Evolutionary conservation across 1,140 invertebrate genomes (phyloP).

Genomic region (Eupeodes corollae): DNA sequence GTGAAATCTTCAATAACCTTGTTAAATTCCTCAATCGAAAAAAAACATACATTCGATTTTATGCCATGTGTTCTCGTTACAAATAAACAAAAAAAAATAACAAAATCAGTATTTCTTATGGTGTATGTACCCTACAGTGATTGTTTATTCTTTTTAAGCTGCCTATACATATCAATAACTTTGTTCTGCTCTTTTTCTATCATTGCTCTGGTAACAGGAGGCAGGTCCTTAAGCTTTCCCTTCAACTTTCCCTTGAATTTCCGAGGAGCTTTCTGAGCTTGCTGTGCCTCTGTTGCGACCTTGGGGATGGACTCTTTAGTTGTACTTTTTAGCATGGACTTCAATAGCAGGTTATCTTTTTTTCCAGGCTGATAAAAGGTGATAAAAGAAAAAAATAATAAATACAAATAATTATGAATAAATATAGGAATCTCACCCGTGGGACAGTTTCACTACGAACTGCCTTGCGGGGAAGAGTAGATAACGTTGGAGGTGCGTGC

Average conservation of each 20-base stretch:
- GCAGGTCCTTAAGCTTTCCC: constrained; percentile 48
- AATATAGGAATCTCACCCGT: constrained; percentile 34
- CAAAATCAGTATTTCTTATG: background rate
- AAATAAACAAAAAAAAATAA: too few relatives aligned
- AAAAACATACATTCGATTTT: too few relatives aligned
- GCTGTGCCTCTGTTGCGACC: constrained; percentile 5
- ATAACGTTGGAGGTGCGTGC: constrained; percentile 48
- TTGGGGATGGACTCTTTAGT: background rate
- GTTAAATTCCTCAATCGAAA: too few relatives aligned
- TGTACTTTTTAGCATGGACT: constrained; percentile 19
- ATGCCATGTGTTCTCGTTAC: too few relatives aligned
- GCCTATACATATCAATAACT: constrained; percentile 44
- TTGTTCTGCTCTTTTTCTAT: constrained; percentile 46
- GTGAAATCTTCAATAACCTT: too few relatives aligned
- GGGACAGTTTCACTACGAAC: constrained; percentile 25
- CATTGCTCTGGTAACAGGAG: constrained; percentile 42
- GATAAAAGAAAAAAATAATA: constrained; percentile 7
- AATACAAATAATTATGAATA: constrained; percentile 1
- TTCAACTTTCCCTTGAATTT: constrained; percentile 35
- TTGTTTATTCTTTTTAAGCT: constrained; percentile 39
- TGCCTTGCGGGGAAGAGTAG: constrained; percentile 39
- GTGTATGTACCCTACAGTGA: too few relatives aligned
- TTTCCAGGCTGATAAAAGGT: constrained; percentile 42
- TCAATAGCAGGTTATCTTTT: constrained; percentile 43
- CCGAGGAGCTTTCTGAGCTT: background rate